Evolutionary conservation across 2,113 vertebrate genomes (phyloP).

Genomic region (Corythaeola cristata): DNA sequence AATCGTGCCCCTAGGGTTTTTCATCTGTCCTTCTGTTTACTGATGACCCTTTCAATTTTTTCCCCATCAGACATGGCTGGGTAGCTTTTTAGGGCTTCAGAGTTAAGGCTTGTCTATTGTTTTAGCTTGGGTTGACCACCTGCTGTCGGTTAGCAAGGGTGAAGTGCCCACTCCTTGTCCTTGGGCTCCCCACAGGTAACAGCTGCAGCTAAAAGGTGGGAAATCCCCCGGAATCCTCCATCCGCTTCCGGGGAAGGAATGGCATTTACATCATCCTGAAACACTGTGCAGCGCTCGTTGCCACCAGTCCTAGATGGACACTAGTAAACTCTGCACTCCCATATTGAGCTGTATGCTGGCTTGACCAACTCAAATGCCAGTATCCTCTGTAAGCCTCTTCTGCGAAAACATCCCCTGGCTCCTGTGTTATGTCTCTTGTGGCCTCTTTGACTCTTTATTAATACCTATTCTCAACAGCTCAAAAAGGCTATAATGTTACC

Average conservation of each 20-base stretch:
- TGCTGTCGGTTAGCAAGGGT: not conserved
- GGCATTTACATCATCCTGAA: not conserved
- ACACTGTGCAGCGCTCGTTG: rapidly evolving
- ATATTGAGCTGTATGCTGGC: not conserved
- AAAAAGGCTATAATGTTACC: not conserved
- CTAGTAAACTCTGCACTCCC: not conserved
- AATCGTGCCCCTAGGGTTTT: not conserved
- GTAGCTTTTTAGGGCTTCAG: not conserved
- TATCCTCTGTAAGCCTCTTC: not conserved
- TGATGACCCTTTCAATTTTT: not conserved
- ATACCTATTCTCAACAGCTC: not conserved
- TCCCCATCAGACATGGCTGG: not conserved
- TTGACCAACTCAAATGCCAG: not conserved
- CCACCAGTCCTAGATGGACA: not conserved
- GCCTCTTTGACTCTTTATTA: not conserved
- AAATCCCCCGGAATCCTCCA: not conserved
- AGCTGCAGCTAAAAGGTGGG: not conserved
- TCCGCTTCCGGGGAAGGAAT: not conserved
- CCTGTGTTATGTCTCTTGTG: not conserved
- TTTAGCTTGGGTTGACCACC: not conserved
- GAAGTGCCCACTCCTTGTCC: not conserved
- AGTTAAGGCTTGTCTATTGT: not conserved
- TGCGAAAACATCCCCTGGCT: not conserved
- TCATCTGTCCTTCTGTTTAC: not conserved
- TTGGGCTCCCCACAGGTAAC: not conserved